Evolutionary conservation across 37 sponge, comb jelly and placozoan genomes (phyloP), one percentile per base, ranked within the genome.

Genomic region (Aplysina aerophoba): DNA sequence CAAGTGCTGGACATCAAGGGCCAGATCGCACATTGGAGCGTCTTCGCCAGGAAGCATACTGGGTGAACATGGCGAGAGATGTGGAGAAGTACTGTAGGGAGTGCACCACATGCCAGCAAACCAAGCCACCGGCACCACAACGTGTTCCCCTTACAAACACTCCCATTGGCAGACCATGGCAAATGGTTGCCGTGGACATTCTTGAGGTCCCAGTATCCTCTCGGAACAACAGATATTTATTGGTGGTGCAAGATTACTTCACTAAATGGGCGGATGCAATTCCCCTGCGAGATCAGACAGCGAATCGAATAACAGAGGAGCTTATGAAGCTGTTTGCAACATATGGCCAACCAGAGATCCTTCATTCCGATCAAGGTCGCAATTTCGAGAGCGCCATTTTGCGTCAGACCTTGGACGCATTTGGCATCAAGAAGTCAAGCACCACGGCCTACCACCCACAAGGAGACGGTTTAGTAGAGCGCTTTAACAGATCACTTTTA

Each of bases 241-340:
- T 82, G 34, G 83, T 82, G 39, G 34, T 24, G n/a, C 83, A 82
- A 60, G 83, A 82, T 27, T 82, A 61, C 36, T 87, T 87, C 24
- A 87, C 87, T 8, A 87, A 81, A 25, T 87, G 87, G 87, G 59
- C 66, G 40, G 54, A 37, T 33, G 87, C 81, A 13, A 61, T 87
- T n/a, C n/a, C n/a, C n/a, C n/a, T n/a, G n/a, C n/a, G n/a, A n/a
- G n/a, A n/a, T n/a, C 87, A 79, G 57, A 80, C n/a, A n/a, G n/a
- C n/a, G n/a, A n/a, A n/a, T n/a, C n/a, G n/a, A n/a, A n/a, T n/a
- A n/a, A n/a, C n/a, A n/a, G n/a, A n/a, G n/a, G n/a, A n/a, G n/a
- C 0, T 79, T 87, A 72, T n/a, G 28, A 22, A 55, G 36, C 19
- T 56, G 15, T 14, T 50, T 80, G 35, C 54, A 13, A 30, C n/a